These are phyloP conservation scores for Cheumatopsyche charites DNA, from an alignment of 1,140 invertebrate genomes.

Conservation along the genomic window DNA sequence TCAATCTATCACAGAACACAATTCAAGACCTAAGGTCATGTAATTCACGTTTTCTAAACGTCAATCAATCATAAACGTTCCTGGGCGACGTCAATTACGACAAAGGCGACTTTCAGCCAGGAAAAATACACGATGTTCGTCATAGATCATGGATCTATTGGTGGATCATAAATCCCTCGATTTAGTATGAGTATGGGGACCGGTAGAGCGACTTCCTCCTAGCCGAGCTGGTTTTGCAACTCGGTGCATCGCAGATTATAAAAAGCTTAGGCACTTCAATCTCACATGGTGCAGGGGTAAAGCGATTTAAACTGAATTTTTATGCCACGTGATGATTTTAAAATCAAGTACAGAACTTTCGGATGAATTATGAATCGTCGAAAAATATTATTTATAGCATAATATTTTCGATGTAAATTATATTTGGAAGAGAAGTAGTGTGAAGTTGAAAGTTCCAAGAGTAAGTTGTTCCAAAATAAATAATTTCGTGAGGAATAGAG, in stretches of 20 bases:
- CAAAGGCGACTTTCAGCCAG: no score
- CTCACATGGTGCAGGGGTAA: neutral
- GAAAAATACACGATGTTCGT: no score
- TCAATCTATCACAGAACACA: no score
- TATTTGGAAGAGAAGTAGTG: no score
- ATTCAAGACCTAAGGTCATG: neutral
- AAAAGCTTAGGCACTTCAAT: conserved; percentile 23
- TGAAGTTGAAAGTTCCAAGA: no score
- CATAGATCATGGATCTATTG: no score
- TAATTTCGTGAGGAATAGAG: no score
- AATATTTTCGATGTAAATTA: no score
- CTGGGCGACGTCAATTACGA: neutral
- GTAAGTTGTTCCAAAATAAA: no score
- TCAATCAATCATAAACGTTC: conserved; percentile 3
- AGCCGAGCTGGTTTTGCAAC: conserved; percentile 15
- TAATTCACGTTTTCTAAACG: neutral
- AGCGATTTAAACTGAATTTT: neutral
- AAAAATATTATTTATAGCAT: no score
- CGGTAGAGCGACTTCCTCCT: conserved; percentile 11
- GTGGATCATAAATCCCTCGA: no score
- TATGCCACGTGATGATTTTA: neutral
- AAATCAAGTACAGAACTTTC: neutral
- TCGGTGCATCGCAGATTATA: conserved; percentile 25
- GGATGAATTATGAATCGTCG: neutral
- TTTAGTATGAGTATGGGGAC: neutral